Base-by-base conservation (phyloP, 2,888 invertebrate genomes). In the Busseola fusca region DNA sequence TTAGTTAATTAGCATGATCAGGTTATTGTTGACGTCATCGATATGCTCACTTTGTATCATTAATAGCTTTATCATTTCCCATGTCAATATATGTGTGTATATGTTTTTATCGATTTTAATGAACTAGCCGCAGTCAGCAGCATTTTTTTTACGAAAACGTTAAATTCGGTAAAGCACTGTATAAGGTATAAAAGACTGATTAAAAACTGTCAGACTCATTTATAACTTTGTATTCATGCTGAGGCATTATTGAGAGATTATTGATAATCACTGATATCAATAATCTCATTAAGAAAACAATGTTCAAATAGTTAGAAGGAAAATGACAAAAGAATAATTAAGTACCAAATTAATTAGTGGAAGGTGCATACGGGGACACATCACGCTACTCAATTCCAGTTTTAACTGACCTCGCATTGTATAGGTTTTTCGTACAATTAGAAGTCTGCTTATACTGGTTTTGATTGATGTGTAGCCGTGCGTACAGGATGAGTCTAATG, bases 1-100 rank as follows among this genome's bases (percentile, higher is more conserved):
- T 42, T 14, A 30, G 50, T 50, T 56, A 30, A 70, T 69, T 52
- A 69, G 18, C 25, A 48, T 30, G 21, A 72, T 27, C 64, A 63
- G 40, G 62, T 63, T 65, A 52, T 48, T 42, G 30, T n/a, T 58
- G 34, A 42, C 16, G 59, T 54, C 27, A 42, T 37, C 9, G 18
- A 16, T 21, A 45, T 71, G 30, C 45, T 57, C 42, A 40, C 14
- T 21, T 69, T 69, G 30, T 69, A 42, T 34, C 18, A 25, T 59
- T 40, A 75, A 34, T 60, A 48, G 12, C 25, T 73, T 21, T 27
- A 18, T 37, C 12, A n/a, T 45, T 74, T 64, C 5, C 14, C 18
- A 18, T 71, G n/a, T 56, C 25, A 18, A 56, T n/a, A n/a, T n/a
- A n/a, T n/a, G 34, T 30, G 10, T 14, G n/a, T 0, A 48, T n/a